phyloP scores from a whole-genome alignment of 35 echinoderm and acorn worm species.

The Lytechinus variegatus region DNA sequence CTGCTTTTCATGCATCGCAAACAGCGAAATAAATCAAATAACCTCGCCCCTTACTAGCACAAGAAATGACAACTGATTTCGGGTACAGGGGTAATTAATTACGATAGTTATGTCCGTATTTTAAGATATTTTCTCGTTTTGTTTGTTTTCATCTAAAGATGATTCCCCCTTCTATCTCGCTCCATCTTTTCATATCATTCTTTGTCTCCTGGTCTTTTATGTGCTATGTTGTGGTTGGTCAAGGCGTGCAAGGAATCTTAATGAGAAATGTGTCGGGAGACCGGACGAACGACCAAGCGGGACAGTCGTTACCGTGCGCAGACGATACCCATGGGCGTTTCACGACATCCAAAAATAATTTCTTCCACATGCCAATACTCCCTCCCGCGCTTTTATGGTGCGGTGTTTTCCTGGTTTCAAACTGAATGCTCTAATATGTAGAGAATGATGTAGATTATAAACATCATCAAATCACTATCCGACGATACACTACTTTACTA shows the following conservation, averaged over 20 bases:
- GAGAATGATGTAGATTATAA: neutral
- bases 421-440: neutral
- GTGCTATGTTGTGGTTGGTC: neutral
- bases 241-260: constrained; percentile 9
- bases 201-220: neutral
- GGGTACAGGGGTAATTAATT: neutral
- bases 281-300: neutral
- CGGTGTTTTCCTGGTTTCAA: neutral
- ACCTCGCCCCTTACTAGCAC: neutral
- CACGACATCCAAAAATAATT: neutral
- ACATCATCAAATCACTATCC: neutral
- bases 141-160: neutral
- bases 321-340: neutral
- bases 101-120: neutral
- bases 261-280: neutral
- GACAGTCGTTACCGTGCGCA: neutral
- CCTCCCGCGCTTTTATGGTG: neutral
- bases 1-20: neutral
- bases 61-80: neutral
- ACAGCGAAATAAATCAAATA: neutral
- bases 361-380: neutral
- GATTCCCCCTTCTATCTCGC: neutral
- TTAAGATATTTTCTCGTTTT: neutral
- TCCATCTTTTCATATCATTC: too few relatives aligned
- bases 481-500: too few relatives aligned